Evolutionary conservation across 2,113 vertebrate species (phyloP).

Genomic region (Trichechus manatus): DNA sequence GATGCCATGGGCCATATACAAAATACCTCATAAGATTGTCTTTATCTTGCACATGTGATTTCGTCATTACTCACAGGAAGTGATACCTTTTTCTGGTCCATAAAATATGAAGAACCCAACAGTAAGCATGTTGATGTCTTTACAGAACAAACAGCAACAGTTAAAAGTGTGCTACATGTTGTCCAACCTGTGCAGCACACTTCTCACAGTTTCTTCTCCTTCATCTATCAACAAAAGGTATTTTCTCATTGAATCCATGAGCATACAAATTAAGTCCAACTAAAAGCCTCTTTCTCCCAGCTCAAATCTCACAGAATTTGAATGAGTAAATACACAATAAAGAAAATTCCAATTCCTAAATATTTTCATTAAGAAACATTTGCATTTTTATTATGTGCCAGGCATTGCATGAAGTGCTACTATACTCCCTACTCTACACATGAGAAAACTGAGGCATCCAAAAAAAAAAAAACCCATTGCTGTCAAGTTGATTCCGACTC

Average conservation of each 20-base stretch:
- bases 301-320: slow-evolving; percentile 47
- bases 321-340: slow-evolving; percentile 3
- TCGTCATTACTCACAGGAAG: slow-evolving; percentile 37
- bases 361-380: slow-evolving; percentile 41
- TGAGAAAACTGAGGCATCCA: not conserved
- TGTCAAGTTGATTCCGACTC: too few species aligned
- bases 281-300: slow-evolving; percentile 58
- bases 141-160: not conserved
- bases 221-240: not conserved
- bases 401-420: not conserved
- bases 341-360: slow-evolving; percentile 52
- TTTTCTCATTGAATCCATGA: slow-evolving; percentile 33
- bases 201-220: slow-evolving; percentile 41
- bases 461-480: too few species aligned
- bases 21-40: not conserved
- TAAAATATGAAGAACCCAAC: not conserved
- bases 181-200: not conserved
- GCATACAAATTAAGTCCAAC: slow-evolving; percentile 35
- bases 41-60: not conserved
- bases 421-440: not conserved
- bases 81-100: slow-evolving; percentile 21
- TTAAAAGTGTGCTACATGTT: not conserved
- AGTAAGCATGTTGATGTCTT: not conserved
- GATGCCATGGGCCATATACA: not conserved
- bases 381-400: not conserved